Conservation (phyloP, 2,888 invertebrate genomes). For the Leptopterna dolabrata region DNA sequence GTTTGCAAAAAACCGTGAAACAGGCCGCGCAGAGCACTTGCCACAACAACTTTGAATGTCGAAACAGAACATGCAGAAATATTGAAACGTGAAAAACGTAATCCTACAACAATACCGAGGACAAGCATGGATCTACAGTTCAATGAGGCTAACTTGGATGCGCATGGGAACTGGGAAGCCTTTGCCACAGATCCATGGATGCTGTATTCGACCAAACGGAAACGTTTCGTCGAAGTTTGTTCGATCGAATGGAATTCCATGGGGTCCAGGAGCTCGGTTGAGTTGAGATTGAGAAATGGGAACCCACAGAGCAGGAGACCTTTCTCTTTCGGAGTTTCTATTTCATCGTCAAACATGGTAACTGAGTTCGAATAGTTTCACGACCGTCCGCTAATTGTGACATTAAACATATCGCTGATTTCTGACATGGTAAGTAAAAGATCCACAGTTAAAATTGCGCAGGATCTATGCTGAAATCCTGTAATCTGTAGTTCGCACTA, state of each 20-base stretch:
- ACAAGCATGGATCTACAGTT: too few relatives aligned
- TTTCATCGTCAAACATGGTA: background rate
- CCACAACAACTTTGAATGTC: too few relatives aligned
- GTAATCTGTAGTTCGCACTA: background rate
- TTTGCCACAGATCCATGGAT: too few relatives aligned
- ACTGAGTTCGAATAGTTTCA: background rate
- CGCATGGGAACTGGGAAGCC: too few relatives aligned
- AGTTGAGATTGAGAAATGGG: too few relatives aligned
- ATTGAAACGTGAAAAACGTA: too few relatives aligned
- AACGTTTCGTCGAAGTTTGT: background rate
- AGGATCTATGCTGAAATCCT: background rate
- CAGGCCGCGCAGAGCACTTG: too few relatives aligned
- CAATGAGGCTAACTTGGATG: too few relatives aligned
- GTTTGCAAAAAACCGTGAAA: too few relatives aligned
- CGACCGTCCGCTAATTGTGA: background rate
- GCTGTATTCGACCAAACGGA: background rate
- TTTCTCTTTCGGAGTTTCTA: background rate
- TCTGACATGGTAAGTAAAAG: constrained; percentile 25
- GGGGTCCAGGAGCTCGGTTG: background rate
- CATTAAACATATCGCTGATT: background rate
- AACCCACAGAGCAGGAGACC: too few relatives aligned
- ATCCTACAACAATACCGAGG: too few relatives aligned
- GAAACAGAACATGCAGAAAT: too few relatives aligned
- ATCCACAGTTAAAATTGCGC: background rate
- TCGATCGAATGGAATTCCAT: background rate